These are phyloP conservation scores for Hermetia illucens DNA, from an alignment of 1,140 invertebrate genomes.

Conservation along the genomic window DNA sequence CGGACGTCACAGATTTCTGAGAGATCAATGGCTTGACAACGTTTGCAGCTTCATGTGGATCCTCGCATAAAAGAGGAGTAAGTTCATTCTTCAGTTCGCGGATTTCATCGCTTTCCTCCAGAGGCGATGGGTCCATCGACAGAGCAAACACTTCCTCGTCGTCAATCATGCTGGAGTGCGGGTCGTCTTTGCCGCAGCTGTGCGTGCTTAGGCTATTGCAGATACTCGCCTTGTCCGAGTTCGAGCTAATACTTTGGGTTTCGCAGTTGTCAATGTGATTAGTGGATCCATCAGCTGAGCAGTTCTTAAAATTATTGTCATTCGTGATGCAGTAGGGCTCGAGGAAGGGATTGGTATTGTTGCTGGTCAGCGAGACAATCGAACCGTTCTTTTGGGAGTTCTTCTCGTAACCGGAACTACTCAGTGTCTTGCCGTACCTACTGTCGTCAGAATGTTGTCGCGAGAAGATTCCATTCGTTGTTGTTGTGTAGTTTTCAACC, in stretches of 20 bases:
- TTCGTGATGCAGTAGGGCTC: conserved; percentile 4
- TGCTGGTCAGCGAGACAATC: background rate
- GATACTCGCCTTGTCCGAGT: conserved; percentile 33
- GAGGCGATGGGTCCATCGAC: background rate
- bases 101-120: conserved; percentile 14
- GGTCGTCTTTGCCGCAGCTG: conserved; percentile 1
- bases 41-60: conserved; percentile 24
- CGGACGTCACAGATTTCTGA: conserved; percentile 41
- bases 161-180: conserved; percentile 2
- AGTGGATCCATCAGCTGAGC: too few species aligned
- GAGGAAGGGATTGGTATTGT: conserved; percentile 7
- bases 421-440: background rate
- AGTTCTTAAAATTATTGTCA: too few species aligned
- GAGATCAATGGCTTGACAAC: conserved; percentile 17
- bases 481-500: conserved; percentile 41
- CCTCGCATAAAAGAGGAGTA: conserved; percentile 29
- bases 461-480: background rate
- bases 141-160: conserved; percentile 14
- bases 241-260: conserved; percentile 34
- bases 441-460: background rate
- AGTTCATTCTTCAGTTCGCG: conserved; percentile 22
- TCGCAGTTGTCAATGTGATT: conserved; percentile 14
- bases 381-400: background rate
- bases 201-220: conserved; percentile 1
- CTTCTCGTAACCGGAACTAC: background rate